phyloP scores from a whole-genome alignment of 2,113 vertebrate genomes.

The Tachuris rubrigastra region DNA sequence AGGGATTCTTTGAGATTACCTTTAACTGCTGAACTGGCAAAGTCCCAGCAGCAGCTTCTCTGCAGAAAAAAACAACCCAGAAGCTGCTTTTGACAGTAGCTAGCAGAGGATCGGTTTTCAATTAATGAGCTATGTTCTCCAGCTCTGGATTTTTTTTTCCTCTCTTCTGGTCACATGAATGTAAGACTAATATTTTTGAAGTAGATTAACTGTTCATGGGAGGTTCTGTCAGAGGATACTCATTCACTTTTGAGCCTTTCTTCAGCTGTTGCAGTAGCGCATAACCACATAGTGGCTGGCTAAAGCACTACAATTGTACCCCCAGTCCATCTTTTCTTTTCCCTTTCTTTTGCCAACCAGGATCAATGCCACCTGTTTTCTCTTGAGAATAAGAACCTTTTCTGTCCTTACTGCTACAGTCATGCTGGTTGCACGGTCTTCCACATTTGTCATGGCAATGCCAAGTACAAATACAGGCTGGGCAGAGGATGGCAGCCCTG shows the following conservation, averaged over 20 bases:
- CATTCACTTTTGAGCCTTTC: not conserved
- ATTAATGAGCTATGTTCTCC: not conserved
- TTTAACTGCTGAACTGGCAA: conserved; percentile 37
- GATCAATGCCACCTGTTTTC: not conserved
- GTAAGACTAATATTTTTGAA: not conserved
- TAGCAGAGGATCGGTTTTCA: not conserved
- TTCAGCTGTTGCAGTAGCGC: not conserved
- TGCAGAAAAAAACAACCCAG: not conserved
- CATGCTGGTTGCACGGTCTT: not conserved
- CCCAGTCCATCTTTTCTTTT: not conserved
- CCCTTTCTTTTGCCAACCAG: not conserved
- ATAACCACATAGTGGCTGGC: not conserved
- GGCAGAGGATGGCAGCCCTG: not conserved
- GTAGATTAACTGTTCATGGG: not conserved
- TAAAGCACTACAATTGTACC: not conserved
- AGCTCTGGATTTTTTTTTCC: not conserved
- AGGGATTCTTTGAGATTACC: conserved; percentile 42
- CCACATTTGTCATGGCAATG: not conserved
- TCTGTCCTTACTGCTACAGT: not conserved
- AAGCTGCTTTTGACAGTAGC: not conserved
- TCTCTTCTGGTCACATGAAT: not conserved
- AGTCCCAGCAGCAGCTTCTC: conserved; percentile 2
- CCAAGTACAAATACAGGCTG: not conserved
- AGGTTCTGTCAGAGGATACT: not conserved
- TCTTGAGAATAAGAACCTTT: not conserved